Evolutionary conservation across 2,113 vertebrate species (phyloP).

Genomic region (Seriola aureovittata): DNA sequence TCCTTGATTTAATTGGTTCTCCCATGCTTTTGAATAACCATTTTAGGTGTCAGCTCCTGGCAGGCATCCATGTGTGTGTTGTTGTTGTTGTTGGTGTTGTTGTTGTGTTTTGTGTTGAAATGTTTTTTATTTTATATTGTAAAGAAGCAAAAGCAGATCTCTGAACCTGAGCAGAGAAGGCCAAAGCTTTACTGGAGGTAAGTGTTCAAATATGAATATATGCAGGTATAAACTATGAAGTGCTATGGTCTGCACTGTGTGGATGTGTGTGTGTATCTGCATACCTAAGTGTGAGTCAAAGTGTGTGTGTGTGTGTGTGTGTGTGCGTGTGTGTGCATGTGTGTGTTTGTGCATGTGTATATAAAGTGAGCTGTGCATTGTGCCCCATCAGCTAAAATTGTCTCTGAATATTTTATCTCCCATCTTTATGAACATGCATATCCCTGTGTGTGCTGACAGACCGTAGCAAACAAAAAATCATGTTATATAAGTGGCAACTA

Average conservation of each 20-base stretch:
- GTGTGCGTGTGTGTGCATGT: slow-evolving; percentile 8
- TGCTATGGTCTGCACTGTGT: neutral
- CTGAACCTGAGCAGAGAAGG: slow-evolving; percentile 10
- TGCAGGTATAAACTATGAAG: slow-evolving; percentile 4
- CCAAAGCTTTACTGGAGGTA: neutral
- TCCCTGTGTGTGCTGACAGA: neutral
- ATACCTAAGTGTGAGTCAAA: neutral
- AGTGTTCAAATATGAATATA: slow-evolving; percentile 17
- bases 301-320: neutral
- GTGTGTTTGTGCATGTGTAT: neutral
- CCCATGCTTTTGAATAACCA: no score
- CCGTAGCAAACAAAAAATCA: neutral
- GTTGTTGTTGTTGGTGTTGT: no score
- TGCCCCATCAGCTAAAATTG: slow-evolving; percentile 18
- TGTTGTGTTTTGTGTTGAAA: neutral
- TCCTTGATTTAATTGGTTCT: neutral
- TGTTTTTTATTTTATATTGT: neutral
- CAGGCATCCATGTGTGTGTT: no score
- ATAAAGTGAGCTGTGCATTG: neutral
- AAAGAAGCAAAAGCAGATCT: slow-evolving; percentile 22
- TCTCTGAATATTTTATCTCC: slow-evolving; percentile 3
- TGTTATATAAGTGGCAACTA: neutral
- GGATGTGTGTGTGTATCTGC: neutral
- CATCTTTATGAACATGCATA: neutral
- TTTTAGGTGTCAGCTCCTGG: no score